Evolutionary conservation across 37 sponge, comb jelly and placozoan species (phyloP).

Genomic region (Diacarnus erythraeanus): DNA sequence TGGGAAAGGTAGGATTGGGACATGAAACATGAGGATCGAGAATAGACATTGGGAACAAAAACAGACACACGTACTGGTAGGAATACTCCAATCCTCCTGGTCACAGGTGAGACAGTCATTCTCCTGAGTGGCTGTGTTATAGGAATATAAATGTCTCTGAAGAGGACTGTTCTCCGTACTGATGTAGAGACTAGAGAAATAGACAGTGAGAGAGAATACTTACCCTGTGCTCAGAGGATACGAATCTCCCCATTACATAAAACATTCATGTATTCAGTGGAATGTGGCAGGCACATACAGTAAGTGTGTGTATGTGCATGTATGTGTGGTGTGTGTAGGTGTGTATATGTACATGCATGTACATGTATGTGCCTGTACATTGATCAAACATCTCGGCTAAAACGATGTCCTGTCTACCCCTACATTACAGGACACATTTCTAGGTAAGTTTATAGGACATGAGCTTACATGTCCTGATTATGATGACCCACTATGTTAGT

Average conservation of each 20-base stretch:
- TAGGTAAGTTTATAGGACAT: no score
- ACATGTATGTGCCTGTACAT: no score
- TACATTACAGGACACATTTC: no score
- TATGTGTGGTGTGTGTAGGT: no score
- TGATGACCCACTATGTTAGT: background rate
- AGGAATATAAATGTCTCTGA: constrained; percentile 49
- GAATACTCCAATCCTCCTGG: constrained; percentile 41
- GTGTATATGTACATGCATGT: no score
- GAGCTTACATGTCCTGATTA: background rate
- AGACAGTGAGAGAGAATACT: background rate
- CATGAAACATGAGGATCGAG: no score
- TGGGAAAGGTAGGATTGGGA: no score
- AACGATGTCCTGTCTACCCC: no score
- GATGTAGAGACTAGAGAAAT: constrained; percentile 61
- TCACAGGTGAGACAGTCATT: constrained; percentile 56
- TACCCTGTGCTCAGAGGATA: background rate
- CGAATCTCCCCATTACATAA: background rate
- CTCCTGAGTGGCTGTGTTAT: background rate
- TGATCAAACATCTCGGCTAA: no score
- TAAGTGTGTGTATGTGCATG: no score
- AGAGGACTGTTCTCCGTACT: constrained; percentile 28
- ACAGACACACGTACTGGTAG: constrained; percentile 13
- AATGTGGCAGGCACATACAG: no score
- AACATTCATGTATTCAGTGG: background rate
- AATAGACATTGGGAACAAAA: no score